These are phyloP conservation scores for Tachypleus tridentatus DNA, from an alignment of 1,140 invertebrate genomes.

Conservation along the genomic window DNA sequence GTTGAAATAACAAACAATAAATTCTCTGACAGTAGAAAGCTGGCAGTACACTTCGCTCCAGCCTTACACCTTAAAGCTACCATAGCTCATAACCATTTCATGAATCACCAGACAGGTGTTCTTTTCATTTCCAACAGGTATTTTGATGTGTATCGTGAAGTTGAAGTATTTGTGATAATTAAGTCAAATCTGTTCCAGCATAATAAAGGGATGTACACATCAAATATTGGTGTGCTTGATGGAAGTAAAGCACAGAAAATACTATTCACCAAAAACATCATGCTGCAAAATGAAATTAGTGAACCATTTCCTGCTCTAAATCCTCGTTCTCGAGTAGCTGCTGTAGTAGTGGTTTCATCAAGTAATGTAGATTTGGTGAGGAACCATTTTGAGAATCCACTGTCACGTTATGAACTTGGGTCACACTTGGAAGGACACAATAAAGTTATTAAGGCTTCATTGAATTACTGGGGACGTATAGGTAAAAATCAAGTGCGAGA, in stretches of 20 bases:
- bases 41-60: conserved; percentile 65
- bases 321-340: conserved; percentile 74
- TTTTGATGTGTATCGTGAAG: conserved; percentile 38
- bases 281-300: conserved; percentile 71
- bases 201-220: conserved; percentile 77
- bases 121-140: conserved; percentile 76
- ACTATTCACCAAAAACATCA: conserved; percentile 75
- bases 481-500: conserved; percentile 32
- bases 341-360: conserved; percentile 75
- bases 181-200: conserved; percentile 77
- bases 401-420: conserved; percentile 84
- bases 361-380: conserved; percentile 72
- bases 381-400: conserved; percentile 85
- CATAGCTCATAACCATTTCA: conserved; percentile 81
- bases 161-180: conserved; percentile 57
- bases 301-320: conserved; percentile 72
- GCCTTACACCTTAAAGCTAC: conserved; percentile 64
- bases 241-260: conserved; percentile 67
- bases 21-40: conserved; percentile 56
- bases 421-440: conserved; percentile 90
- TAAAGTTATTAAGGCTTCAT: conserved; percentile 80
- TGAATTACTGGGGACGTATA: conserved; percentile 72
- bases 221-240: conserved; percentile 71
- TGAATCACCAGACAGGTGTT: conserved; percentile 62
- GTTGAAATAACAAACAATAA: conserved; percentile 75